These are phyloP conservation scores for Pseudochaenichthys georgianus DNA, from an alignment of 2,797 vertebrate genomes.

Conservation along the genomic window DNA sequence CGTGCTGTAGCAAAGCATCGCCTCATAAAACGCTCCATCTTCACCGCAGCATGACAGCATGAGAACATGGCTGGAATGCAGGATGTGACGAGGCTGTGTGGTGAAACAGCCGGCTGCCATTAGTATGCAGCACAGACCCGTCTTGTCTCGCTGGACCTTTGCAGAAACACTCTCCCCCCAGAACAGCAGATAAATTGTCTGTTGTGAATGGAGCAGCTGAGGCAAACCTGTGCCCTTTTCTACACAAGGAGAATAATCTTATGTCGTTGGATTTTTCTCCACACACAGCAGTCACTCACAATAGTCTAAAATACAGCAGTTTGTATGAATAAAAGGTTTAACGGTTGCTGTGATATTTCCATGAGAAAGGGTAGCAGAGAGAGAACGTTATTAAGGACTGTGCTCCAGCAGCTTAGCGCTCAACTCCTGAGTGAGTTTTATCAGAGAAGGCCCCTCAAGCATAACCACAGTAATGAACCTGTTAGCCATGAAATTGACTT, in stretches of 20 bases:
- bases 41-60: slow-evolving; percentile 67
- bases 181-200: slow-evolving; percentile 72
- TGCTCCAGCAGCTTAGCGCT: slow-evolving; percentile 67
- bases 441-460: slow-evolving; percentile 73
- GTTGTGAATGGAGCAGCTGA: slow-evolving; percentile 69
- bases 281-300: slow-evolving; percentile 26
- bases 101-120: slow-evolving; percentile 61
- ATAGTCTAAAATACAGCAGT: slow-evolving; percentile 25
- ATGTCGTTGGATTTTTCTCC: slow-evolving; percentile 29
- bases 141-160: slow-evolving; percentile 75
- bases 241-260: slow-evolving; percentile 42
- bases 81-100: slow-evolving; percentile 66
- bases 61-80: slow-evolving; percentile 72
- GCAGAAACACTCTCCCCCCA: slow-evolving; percentile 58
- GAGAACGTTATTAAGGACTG: slow-evolving; percentile 68
- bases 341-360: slow-evolving; percentile 46
- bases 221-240: slow-evolving; percentile 63
- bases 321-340: slow-evolving; percentile 36
- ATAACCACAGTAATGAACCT: slow-evolving; percentile 84
- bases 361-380: slow-evolving; percentile 51
- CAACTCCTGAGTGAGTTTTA: slow-evolving; percentile 80
- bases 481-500: slow-evolving; percentile 89
- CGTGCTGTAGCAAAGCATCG: slow-evolving; percentile 17
- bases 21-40: slow-evolving; percentile 52
- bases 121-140: slow-evolving; percentile 74